phyloP scores from a whole-genome alignment of 1,140 invertebrate genomes.

The Psix sp. region DNA sequence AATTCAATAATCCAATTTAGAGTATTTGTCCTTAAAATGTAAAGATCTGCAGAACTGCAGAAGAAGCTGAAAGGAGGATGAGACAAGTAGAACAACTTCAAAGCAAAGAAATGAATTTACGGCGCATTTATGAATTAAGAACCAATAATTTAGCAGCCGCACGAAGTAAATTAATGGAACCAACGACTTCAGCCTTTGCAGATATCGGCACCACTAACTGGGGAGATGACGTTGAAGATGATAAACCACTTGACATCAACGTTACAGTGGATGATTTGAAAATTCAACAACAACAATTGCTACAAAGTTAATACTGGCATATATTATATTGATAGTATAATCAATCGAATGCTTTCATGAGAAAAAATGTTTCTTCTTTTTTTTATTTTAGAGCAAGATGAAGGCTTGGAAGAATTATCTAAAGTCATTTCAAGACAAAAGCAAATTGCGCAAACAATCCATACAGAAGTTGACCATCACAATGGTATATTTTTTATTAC shows the following conservation, averaged over 20 bases:
- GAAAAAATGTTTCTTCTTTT: constrained; percentile 6
- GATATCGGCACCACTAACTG: constrained; percentile 75
- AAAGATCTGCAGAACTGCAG: constrained; percentile 75
- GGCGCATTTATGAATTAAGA: constrained; percentile 77
- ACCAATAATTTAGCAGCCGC: constrained; percentile 60
- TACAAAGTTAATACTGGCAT: constrained; percentile 68
- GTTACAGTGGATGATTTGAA: constrained; percentile 65
- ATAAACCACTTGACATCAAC: constrained; percentile 63
- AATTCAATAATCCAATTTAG: too few species aligned
- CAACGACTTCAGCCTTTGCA: constrained; percentile 69
- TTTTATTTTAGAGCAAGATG: constrained; percentile 82
- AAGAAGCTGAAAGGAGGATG: constrained; percentile 80
- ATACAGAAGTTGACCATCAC: constrained; percentile 86
- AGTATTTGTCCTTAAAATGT: constrained; percentile 63
- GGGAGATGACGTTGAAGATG: constrained; percentile 71
- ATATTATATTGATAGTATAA: too few species aligned
- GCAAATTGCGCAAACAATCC: constrained; percentile 84
- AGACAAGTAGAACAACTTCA: constrained; percentile 79
- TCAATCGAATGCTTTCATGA: too few species aligned
- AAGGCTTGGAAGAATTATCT: constrained; percentile 85
- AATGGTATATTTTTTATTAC: constrained; percentile 80
- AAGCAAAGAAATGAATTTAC: constrained; percentile 79
- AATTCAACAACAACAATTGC: constrained; percentile 62
- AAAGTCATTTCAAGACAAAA: constrained; percentile 87
- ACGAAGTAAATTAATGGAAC: constrained; percentile 62